These are phyloP conservation scores for Metacarcinus magister DNA, from an alignment of 2,888 invertebrate genomes.

Conservation along the genomic window DNA sequence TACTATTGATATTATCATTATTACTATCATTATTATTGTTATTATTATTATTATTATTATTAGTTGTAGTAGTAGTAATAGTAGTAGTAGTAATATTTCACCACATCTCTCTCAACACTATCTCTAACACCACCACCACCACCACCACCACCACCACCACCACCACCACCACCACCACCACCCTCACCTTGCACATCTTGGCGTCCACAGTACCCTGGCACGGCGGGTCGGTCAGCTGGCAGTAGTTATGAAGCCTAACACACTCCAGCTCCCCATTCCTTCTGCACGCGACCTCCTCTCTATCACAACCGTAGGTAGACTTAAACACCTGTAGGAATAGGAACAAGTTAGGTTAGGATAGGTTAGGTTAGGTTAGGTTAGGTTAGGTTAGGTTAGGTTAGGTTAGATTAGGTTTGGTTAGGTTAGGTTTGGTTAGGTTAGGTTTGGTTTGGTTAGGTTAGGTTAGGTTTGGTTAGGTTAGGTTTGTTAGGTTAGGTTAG, in stretches of 20 bases:
- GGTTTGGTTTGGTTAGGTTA: too few species aligned
- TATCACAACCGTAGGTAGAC: conserved; percentile 45
- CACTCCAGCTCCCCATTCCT: conserved; percentile 56
- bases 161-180: neutral
- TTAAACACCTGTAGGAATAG: conserved; percentile 55
- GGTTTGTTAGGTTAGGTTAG: too few species aligned
- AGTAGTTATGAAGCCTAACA: conserved; percentile 28
- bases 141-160: neutral
- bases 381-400: neutral
- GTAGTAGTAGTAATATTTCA: neutral
- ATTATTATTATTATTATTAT: neutral
- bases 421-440: too few species aligned
- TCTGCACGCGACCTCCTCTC: conserved; percentile 52
- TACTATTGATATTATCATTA: neutral
- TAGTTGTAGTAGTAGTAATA: neutral
- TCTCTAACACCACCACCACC: too few species aligned
- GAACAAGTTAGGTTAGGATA: too few species aligned
- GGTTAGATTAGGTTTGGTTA: too few species aligned
- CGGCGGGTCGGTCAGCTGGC: conserved; percentile 58
- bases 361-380: too few species aligned
- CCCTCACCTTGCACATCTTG: conserved; percentile 67
- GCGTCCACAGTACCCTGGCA: conserved; percentile 64
- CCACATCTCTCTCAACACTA: neutral
- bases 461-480: too few species aligned
- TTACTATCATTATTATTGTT: too few species aligned